A percentile compares a stretch with the other conserved stretches of the same genome.
phyloP scores from a whole-genome alignment of 2,797 vertebrate species.

The Strix occidentalis region DNA sequence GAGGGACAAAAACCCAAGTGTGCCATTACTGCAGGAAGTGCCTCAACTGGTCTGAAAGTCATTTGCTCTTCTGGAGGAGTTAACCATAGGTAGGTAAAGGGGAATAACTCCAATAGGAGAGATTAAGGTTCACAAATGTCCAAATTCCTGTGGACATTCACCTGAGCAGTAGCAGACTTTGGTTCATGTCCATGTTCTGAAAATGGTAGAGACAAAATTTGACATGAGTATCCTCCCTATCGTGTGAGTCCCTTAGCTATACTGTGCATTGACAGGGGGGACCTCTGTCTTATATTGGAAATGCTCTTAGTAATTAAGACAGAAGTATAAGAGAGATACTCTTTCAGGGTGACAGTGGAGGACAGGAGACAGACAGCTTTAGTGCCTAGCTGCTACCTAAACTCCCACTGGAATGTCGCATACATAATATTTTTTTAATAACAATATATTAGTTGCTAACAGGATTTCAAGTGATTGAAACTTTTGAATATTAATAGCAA shows the following conservation, averaged over 20 bases:
- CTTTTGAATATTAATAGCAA: background rate
- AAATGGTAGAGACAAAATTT: background rate
- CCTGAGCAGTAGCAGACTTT: background rate
- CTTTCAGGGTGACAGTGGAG: background rate
- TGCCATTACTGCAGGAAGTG: background rate
- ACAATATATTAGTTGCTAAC: background rate
- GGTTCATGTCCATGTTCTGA: background rate
- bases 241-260: background rate
- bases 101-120: background rate
- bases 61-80: background rate
- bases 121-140: background rate
- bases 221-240: background rate
- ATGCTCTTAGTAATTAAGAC: background rate
- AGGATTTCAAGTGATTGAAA: background rate
- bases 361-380: background rate
- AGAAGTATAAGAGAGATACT: background rate
- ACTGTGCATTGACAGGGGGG: background rate
- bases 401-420: background rate
- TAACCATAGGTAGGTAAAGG: background rate
- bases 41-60: background rate
- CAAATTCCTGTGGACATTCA: background rate
- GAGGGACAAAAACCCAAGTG: background rate
- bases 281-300: background rate
- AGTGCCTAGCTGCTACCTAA: background rate
- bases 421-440: background rate